These are phyloP conservation scores for Campopleginae sp. DNA, from an alignment of 2,888 invertebrate species.

Conservation along the genomic window DNA sequence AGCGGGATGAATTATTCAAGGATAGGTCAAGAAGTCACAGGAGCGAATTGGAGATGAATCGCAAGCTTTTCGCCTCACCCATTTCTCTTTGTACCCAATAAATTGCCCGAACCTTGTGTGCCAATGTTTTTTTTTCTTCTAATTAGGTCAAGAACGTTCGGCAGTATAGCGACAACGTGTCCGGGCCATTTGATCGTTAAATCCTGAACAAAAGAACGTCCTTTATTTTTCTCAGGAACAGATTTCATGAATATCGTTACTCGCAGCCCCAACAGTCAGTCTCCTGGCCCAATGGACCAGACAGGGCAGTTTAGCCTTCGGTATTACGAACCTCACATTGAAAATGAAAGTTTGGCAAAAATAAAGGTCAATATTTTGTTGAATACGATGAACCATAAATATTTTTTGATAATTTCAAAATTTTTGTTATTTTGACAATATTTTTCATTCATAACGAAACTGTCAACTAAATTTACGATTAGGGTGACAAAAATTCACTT, in stretches of 20 bases:
- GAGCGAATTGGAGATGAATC: slow-evolving; percentile 72
- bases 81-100: background rate
- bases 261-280: background rate
- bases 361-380: no score
- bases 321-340: no score
- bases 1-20: slow-evolving; percentile 75
- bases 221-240: background rate
- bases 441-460: no score
- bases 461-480: no score
- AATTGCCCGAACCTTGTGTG: background rate
- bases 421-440: no score
- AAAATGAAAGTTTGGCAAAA: no score
- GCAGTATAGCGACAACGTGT: background rate
- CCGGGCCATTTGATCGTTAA: background rate
- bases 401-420: no score
- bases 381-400: no score
- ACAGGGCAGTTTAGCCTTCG: no score
- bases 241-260: background rate
- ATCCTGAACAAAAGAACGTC: background rate
- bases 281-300: background rate
- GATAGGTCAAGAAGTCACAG: slow-evolving; percentile 68
- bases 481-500: no score
- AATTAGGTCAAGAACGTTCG: background rate
- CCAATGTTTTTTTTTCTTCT: background rate
- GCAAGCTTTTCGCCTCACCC: slow-evolving; percentile 38